Evolutionary conservation across 2,113 vertebrate genomes (phyloP), one percentile per base, ranked within the genome.

Genomic region (Bathybates hornii): DNA sequence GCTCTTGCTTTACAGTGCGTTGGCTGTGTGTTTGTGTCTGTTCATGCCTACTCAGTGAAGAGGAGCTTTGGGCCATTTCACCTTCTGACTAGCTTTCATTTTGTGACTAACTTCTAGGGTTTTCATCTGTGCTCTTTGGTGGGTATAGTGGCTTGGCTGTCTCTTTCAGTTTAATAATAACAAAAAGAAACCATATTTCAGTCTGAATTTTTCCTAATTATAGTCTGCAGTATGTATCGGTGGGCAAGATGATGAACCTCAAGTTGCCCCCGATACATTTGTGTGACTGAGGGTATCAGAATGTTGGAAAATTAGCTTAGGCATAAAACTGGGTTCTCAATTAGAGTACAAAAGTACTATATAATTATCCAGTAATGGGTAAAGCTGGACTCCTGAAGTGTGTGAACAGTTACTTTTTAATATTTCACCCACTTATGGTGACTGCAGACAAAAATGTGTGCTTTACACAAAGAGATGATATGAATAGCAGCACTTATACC

Each of bases 231-330:
- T 41, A 68, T 21, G n/a, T 43, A 24, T 16, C 38, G n/a, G 17
- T 66, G 61, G 34, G 61, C 0, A 0, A 66, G 1, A 66, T 38
- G 0, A 38, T 38, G 34, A 66, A 38, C 61, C 38, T 14, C 38
- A 9, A 24, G n/a, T 43, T 71, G n/a, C 38, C 36, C n/a, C 66
- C 2, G 2, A 24, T 16, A 43, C 12, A 71, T 71, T 14, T 71
- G 66, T 9, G 66, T 71, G 66, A 24, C 66, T 21, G 66, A 71
- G 2, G 66, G n/a, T 24, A 43, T 24, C 66, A 43, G 66, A 43
- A 71, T 9, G 38, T 71, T 71, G 13, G 36, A 71, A 71, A 71
- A 71, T 24, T 1, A 43, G 8, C 68, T 45, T 45, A 10, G 68
- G 21, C 8, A 45, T 73, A 73, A 45, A 73, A 3, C 38, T 73